Evolutionary conservation across 2,888 invertebrate genomes (phyloP).

Genomic region (Drosophila yooni): DNA sequence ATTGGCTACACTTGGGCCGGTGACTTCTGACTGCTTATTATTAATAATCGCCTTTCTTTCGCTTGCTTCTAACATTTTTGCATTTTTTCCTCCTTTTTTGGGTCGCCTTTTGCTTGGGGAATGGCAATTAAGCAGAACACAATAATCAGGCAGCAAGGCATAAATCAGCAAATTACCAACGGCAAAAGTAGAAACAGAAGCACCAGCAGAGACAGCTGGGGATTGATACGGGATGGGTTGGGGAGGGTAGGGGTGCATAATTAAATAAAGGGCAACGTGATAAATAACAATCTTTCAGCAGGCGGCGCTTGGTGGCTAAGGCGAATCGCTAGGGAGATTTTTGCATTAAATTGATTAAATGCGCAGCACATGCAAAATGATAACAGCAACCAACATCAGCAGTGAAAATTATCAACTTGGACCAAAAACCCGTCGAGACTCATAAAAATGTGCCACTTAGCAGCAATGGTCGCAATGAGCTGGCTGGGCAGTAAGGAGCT

Average conservation of each 20-base stretch:
- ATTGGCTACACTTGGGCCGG: constrained; percentile 69
- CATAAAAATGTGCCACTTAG: constrained; percentile 80
- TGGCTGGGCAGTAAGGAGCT: constrained; percentile 22
- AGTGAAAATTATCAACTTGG: constrained; percentile 75
- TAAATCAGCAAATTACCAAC: constrained; percentile 73
- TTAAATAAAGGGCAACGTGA: constrained; percentile 78
- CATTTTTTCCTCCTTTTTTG: constrained; percentile 22
- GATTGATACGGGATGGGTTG: not conserved
- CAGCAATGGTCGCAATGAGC: constrained; percentile 57
- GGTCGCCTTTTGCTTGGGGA: constrained; percentile 56
- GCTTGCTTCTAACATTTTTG: constrained; percentile 7
- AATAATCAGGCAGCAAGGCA: constrained; percentile 71
- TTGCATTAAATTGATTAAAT: constrained; percentile 80
- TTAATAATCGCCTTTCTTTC: constrained; percentile 52
- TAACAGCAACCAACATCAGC: constrained; percentile 60
- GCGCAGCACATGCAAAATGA: constrained; percentile 77
- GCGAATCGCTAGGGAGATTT: constrained; percentile 70
- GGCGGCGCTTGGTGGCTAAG: constrained; percentile 39
- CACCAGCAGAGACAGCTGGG: constrained; percentile 11
- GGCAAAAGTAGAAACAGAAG: constrained; percentile 10
- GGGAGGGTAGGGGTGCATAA: constrained; percentile 46
- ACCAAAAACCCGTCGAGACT: constrained; percentile 73
- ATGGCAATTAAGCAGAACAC: constrained; percentile 71
- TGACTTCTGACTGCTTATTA: constrained; percentile 57
- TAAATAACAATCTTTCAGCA: constrained; percentile 76